Evolutionary conservation across 2,113 vertebrate genomes (phyloP).

Genomic region (Abramis brama): DNA sequence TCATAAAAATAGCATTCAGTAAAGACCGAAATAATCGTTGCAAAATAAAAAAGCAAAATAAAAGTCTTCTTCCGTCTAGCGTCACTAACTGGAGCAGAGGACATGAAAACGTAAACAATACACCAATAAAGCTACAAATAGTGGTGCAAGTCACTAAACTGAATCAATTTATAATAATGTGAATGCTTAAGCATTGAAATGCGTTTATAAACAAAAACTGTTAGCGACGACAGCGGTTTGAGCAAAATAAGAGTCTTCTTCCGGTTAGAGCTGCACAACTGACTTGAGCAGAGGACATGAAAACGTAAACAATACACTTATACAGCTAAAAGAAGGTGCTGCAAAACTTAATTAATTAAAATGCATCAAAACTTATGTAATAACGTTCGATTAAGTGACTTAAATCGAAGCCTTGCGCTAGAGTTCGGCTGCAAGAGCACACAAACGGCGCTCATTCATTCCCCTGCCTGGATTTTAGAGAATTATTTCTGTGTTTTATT

Average conservation of each 20-base stretch:
- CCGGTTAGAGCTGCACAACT: neutral
- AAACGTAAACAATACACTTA: neutral
- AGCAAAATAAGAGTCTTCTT: neutral
- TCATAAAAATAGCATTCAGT: neutral
- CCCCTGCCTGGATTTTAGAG: fast-evolving
- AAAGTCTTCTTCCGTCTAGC: neutral
- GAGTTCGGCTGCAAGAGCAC: neutral
- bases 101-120: neutral
- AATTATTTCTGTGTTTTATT: neutral
- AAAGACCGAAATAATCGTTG: neutral
- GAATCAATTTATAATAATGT: neutral
- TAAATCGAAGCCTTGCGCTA: neutral
- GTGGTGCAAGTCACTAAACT: neutral
- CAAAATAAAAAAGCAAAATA: neutral
- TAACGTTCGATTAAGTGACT: neutral
- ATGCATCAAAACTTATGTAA: neutral
- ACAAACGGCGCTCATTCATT: neutral
- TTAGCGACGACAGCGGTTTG: neutral
- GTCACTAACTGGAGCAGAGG: no score
- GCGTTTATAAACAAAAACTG: neutral
- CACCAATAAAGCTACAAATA: neutral
- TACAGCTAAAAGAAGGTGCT: neutral
- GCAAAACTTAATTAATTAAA: no score
- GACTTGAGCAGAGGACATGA: neutral
- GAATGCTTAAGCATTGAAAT: neutral